Conservation (phyloP, 1,140 invertebrate genomes). For the Cephus cinctus region DNA sequence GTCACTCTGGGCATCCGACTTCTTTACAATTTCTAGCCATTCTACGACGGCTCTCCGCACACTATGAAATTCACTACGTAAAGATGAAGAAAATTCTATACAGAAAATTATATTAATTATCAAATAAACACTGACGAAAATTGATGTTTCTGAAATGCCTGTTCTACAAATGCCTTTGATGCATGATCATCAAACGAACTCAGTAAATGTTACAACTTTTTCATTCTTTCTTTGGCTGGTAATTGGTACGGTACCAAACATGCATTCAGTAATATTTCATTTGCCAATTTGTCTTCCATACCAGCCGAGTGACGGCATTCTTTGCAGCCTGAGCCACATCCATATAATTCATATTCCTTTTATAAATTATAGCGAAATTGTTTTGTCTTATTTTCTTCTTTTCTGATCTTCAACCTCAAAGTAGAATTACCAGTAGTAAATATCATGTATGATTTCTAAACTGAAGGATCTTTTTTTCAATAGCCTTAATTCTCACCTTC, state of each 20-base stretch:
- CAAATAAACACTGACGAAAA: constrained; percentile 53
- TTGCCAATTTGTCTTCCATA: constrained; percentile 79
- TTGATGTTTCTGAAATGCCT: constrained; percentile 94
- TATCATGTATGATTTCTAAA: neutral
- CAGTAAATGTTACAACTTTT: constrained; percentile 88
- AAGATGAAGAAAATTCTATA: no score
- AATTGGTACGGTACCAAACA: constrained; percentile 93
- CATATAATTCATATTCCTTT: constrained; percentile 82
- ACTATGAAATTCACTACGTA: no score
- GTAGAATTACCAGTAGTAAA: constrained; percentile 6
- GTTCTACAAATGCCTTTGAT: constrained; percentile 91
- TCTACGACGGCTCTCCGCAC: constrained; percentile 82
- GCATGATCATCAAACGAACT: constrained; percentile 94
- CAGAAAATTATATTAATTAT: no score
- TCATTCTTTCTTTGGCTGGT: constrained; percentile 86
- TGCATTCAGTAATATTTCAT: constrained; percentile 93
- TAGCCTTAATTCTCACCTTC: constrained; percentile 68
- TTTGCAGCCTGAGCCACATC: constrained; percentile 83
- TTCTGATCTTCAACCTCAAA: constrained; percentile 88
- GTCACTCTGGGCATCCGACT: constrained; percentile 69
- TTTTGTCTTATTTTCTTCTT: constrained; percentile 91
- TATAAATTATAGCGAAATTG: constrained; percentile 93
- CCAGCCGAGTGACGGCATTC: constrained; percentile 83
- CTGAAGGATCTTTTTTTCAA: no score
- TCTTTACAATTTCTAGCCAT: constrained; percentile 79